Evolutionary conservation across 2,888 invertebrate genomes (phyloP).

Genomic region (Augochlorella aurata): DNA sequence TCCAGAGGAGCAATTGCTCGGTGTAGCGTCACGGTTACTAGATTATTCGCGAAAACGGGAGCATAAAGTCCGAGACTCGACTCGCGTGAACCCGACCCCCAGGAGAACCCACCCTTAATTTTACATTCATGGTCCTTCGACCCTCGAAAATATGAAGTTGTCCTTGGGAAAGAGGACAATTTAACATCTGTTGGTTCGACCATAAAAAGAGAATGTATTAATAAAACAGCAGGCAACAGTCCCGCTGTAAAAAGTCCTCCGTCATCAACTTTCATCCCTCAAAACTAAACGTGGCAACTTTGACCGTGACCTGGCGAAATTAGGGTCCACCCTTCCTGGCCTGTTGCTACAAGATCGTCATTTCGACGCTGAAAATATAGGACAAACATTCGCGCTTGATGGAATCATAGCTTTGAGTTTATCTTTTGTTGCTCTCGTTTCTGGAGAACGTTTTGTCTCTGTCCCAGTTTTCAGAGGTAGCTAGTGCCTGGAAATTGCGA

Average conservation of each 20-base stretch:
- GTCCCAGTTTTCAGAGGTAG: not conserved
- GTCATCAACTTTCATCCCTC: not conserved
- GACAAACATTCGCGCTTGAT: too few relatives aligned
- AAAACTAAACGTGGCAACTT: too few relatives aligned
- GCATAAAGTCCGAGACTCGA: not conserved
- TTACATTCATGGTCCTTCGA: conserved; percentile 10
- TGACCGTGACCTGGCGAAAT: too few relatives aligned
- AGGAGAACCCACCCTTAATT: not conserved
- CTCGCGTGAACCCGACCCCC: not conserved
- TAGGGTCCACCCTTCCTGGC: too few relatives aligned
- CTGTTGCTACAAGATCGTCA: too few relatives aligned
- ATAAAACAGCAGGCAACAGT: not conserved
- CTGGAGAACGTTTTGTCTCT: not conserved
- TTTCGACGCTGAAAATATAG: too few relatives aligned
- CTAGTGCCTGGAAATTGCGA: not conserved
- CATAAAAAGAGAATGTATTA: not conserved
- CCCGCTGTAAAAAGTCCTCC: not conserved
- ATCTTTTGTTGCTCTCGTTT: too few relatives aligned
- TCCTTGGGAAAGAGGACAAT: not conserved
- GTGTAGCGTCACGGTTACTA: not conserved
- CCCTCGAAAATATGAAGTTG: not conserved
- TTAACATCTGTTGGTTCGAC: not conserved
- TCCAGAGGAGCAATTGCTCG: not conserved
- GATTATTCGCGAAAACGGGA: conserved; percentile 6
- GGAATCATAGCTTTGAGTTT: too few relatives aligned